These are phyloP conservation scores for Alfaro cultratus DNA, from an alignment of 2,797 vertebrate genomes.

Conservation along the genomic window DNA sequence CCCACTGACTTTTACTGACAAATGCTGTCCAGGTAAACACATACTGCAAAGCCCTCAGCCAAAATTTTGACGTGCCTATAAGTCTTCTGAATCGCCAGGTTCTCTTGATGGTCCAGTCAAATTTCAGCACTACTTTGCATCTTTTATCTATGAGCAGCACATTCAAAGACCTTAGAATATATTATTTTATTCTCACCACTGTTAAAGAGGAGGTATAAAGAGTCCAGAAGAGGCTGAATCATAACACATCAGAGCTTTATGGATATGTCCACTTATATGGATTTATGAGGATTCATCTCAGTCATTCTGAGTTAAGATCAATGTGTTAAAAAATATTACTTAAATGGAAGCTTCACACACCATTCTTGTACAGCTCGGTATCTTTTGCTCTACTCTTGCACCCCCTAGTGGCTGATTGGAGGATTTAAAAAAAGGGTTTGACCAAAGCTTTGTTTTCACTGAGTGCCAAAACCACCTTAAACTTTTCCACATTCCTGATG, in stretches of 20 bases:
- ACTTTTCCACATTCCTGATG: not conserved
- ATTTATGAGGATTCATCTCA: conserved; percentile 42
- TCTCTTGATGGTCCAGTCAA: conserved; percentile 29
- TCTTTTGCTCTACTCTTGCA: conserved; percentile 69
- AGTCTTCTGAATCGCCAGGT: conserved; percentile 41
- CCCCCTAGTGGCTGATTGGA: conserved; percentile 69
- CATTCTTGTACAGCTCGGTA: conserved; percentile 7
- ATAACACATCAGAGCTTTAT: conserved; percentile 24
- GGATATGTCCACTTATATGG: conserved; percentile 31
- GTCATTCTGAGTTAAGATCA: conserved; percentile 39
- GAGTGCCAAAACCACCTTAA: not conserved
- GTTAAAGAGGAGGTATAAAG: conserved; percentile 18
- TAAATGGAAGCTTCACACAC: conserved; percentile 14
- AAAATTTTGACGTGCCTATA: conserved; percentile 51
- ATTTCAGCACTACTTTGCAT: conserved; percentile 13
- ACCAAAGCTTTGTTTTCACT: not conserved
- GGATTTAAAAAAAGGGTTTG: not conserved
- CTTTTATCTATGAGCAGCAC: conserved; percentile 28
- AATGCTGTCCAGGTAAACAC: conserved; percentile 75
- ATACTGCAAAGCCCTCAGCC: conserved; percentile 56
- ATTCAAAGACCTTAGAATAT: conserved; percentile 16
- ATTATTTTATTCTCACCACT: conserved; percentile 21
- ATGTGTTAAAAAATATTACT: conserved; percentile 42
- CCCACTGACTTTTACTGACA: conserved; percentile 81
- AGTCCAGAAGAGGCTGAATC: not conserved